A percentile compares a stretch with the other conserved stretches of the same genome.
Conservation (phyloP, 2,113 vertebrate genomes). For the Himantopus leucocephalus region DNA sequence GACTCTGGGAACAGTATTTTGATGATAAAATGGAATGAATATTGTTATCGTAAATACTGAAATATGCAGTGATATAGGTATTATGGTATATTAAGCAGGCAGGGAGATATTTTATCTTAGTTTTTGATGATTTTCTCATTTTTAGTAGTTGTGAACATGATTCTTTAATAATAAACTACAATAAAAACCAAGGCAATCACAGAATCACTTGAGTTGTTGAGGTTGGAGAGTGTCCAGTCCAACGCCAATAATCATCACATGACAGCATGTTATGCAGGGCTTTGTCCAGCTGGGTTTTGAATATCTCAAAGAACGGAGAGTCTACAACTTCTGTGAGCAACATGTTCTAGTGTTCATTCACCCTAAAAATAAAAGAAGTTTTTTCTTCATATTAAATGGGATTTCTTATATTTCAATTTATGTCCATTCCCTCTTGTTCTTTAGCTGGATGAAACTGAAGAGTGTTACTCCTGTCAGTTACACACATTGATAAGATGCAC, state of each 20-base stretch:
- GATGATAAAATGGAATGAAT: not conserved
- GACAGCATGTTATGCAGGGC: not conserved
- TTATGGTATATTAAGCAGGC: not conserved
- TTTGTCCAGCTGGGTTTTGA: not conserved
- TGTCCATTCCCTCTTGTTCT: not conserved
- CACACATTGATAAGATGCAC: not conserved
- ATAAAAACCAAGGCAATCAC: not conserved
- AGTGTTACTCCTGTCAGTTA: not conserved
- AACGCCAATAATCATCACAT: not conserved
- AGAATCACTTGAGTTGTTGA: not conserved
- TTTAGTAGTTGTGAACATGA: not conserved
- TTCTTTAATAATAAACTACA: not conserved
- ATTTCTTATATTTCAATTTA: not conserved
- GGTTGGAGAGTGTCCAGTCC: not conserved
- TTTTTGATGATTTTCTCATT: not conserved
- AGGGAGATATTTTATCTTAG: not conserved
- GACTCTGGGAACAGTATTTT: not conserved
- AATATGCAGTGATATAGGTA: not conserved
- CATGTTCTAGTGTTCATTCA: not conserved
- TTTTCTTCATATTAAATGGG: not conserved
- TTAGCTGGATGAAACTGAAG: not conserved
- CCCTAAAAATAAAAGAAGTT: not conserved
- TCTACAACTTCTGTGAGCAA: not conserved
- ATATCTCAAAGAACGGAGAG: not conserved
- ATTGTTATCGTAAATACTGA: not conserved